These are phyloP conservation scores for Pemphigus obesinymphae DNA, from an alignment of 1,140 invertebrate species.

Conservation along the genomic window DNA sequence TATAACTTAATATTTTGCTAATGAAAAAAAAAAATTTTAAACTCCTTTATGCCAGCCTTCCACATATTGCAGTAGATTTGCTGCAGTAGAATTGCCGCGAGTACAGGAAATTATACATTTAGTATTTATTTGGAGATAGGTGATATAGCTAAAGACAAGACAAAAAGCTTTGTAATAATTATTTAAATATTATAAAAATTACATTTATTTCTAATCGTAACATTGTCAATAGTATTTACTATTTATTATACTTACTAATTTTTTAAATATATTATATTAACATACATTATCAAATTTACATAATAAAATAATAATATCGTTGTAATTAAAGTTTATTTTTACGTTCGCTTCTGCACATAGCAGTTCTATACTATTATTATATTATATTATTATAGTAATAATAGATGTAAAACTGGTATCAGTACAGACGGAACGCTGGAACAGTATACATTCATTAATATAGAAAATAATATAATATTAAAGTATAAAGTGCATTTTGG, in stretches of 20 bases:
- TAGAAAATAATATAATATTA: conserved; percentile 23
- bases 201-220: conserved; percentile 41
- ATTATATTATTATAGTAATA: not conserved
- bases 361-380: not conserved
- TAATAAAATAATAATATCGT: conserved; percentile 39
- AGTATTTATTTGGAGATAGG: not conserved
- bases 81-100: too few relatives aligned
- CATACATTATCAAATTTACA: conserved; percentile 27
- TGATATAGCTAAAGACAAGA: not conserved
- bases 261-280: conserved; percentile 15
- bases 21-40: too few relatives aligned
- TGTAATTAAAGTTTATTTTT: not conserved
- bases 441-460: conserved; percentile 9
- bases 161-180: not conserved
- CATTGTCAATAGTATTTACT: conserved; percentile 32
- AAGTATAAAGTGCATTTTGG: conserved; percentile 10
- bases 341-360: not conserved
- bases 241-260: not conserved
- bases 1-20: too few relatives aligned
- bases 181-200: conserved; percentile 39
- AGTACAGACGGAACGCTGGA: not conserved
- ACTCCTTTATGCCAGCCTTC: too few relatives aligned
- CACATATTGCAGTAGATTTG: too few relatives aligned
- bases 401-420: not conserved
- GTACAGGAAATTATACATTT: too few relatives aligned